Percentiles rank a stretch among this genome's conserved stretches.
Conservation (phyloP, 2,113 vertebrate species). For the Nibea albiflora region DNA sequence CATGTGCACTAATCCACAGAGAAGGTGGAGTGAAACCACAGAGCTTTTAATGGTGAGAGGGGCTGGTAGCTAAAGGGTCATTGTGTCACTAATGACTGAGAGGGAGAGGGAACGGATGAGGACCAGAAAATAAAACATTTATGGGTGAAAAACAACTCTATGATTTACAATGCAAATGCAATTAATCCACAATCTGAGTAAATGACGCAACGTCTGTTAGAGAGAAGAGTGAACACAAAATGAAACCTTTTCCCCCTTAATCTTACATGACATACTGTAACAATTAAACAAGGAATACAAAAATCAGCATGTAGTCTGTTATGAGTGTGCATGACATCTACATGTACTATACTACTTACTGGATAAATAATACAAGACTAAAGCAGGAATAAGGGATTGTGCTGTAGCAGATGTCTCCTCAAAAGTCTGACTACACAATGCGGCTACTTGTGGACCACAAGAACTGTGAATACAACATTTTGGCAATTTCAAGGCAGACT, state of each 20-base stretch:
- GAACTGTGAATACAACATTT: background rate
- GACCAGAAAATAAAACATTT: conserved; percentile 1
- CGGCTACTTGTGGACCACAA: background rate
- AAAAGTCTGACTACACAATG: background rate
- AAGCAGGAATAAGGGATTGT: background rate
- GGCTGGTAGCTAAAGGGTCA: conserved; percentile 35
- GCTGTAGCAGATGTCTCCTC: background rate
- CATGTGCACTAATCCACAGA: conserved; percentile 46
- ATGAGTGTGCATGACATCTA: background rate
- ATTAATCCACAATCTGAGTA: background rate
- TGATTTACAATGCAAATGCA: conserved; percentile 5
- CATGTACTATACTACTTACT: background rate
- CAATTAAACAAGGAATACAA: background rate
- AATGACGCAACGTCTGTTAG: background rate
- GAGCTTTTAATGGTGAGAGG: conserved; percentile 37
- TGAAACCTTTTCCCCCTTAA: background rate
- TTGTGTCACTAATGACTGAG: conserved; percentile 40
- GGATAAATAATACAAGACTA: background rate
- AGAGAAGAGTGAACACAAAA: background rate
- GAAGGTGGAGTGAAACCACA: conserved; percentile 40
- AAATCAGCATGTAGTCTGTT: background rate
- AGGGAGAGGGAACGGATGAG: background rate
- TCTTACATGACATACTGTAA: background rate
- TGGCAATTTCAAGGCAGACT: background rate
- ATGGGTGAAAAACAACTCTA: background rate